Conservation (phyloP, 2,113 vertebrate species). For the Columba livia region DNA sequence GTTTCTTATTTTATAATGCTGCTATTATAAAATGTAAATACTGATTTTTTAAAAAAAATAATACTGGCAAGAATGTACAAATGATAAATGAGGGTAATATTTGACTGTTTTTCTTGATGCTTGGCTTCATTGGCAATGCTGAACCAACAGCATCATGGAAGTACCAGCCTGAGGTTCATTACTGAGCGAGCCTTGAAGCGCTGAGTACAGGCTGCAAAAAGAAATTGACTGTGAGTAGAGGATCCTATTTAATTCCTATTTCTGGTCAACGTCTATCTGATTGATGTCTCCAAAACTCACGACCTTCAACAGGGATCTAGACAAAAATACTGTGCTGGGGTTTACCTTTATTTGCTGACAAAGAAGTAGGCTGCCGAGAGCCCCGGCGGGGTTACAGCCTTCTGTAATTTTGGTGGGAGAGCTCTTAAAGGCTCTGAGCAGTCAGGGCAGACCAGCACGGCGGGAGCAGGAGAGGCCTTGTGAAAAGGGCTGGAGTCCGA, state of each 20-base stretch:
- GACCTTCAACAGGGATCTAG: not conserved
- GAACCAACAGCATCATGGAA: not conserved
- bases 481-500: not conserved
- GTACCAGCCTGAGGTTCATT: not conserved
- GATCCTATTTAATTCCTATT: not conserved
- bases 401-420: not conserved
- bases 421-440: not conserved
- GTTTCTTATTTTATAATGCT: not conserved
- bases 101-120: not conserved
- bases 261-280: not conserved
- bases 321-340: not conserved
- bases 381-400: not conserved
- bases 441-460: rapidly evolving
- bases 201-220: not conserved
- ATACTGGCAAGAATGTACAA: not conserved
- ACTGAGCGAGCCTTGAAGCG: not conserved
- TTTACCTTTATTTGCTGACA: not conserved
- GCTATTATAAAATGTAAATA: not conserved
- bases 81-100: not conserved
- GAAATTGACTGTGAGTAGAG: not conserved
- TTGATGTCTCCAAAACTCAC: not conserved
- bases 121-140: not conserved
- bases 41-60: not conserved
- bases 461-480: not conserved
- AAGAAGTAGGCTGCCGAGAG: not conserved